Evolutionary conservation across 2,888 invertebrate genomes (phyloP).

Genomic region (Catonia carolina): DNA sequence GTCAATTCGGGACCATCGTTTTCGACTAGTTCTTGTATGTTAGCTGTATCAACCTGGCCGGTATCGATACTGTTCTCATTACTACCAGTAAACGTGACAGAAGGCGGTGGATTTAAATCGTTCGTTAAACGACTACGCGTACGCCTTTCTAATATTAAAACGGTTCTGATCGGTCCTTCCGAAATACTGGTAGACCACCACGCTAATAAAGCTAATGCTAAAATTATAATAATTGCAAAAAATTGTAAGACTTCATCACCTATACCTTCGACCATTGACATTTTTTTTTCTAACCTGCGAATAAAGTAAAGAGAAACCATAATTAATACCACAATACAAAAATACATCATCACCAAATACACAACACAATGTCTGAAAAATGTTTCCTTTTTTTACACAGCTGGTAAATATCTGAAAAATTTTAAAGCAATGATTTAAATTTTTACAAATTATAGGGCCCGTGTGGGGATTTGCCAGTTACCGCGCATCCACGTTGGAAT

Average conservation of each 20-base stretch:
- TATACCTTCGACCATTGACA: conserved; percentile 73
- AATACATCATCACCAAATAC: too few relatives aligned
- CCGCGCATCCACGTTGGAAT: too few relatives aligned
- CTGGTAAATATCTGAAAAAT: too few relatives aligned
- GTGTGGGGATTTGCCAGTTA: too few relatives aligned
- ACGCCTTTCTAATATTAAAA: conserved; percentile 54
- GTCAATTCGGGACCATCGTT: not conserved
- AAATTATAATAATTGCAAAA: conserved; percentile 53
- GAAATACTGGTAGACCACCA: conserved; percentile 78
- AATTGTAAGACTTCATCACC: conserved; percentile 77
- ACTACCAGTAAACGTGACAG: conserved; percentile 1
- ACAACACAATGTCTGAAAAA: too few relatives aligned
- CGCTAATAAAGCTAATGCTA: conserved; percentile 51
- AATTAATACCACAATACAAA: too few relatives aligned
- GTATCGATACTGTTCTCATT: conserved; percentile 21
- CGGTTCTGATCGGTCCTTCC: conserved; percentile 60
- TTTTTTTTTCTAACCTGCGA: conserved; percentile 43
- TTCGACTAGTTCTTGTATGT: not conserved
- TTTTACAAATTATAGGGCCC: too few relatives aligned
- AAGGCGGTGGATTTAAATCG: conserved; percentile 35
- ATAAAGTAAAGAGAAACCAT: not conserved
- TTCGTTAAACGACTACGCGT: conserved; percentile 34
- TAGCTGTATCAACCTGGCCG: conserved; percentile 13
- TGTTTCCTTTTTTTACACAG: too few relatives aligned
- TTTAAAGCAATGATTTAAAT: too few relatives aligned